Evolutionary conservation across 2,113 vertebrate genomes (phyloP).

Genomic region (Gymnocephalus cernua): DNA sequence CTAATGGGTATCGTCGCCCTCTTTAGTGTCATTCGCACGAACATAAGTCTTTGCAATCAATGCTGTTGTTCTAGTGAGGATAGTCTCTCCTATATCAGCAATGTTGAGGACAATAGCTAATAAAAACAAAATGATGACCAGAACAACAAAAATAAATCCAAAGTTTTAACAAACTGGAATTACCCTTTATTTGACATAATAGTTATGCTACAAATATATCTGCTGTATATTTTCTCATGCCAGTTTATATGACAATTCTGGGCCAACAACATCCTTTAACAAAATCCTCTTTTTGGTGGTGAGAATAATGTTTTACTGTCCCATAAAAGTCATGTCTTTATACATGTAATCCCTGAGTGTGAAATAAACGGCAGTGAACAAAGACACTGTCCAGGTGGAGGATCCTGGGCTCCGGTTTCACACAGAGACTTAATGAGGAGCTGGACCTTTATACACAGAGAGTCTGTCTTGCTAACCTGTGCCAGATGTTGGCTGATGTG

Average conservation of each 20-base stretch:
- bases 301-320: slow-evolving; percentile 20
- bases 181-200: background rate
- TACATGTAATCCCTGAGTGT: slow-evolving; percentile 17
- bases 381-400: slow-evolving; percentile 37
- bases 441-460: background rate
- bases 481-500: slow-evolving; percentile 53
- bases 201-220: background rate
- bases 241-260: background rate
- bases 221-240: background rate
- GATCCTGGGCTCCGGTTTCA: slow-evolving; percentile 27
- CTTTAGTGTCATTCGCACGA: no score
- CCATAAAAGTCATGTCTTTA: slow-evolving; percentile 20
- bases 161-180: background rate
- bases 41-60: background rate
- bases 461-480: slow-evolving; percentile 43
- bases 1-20: no score
- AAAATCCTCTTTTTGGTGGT: background rate
- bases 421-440: slow-evolving; percentile 29
- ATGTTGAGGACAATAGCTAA: background rate
- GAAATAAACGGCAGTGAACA: slow-evolving; percentile 32
- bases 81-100: background rate
- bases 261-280: background rate
- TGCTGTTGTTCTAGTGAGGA: background rate
- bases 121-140: background rate
- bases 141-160: background rate